A percentile compares a stretch with the other conserved stretches of the same genome.
Conservation (phyloP, 2,888 invertebrate genomes). For the Opisthograptis luteolata region DNA sequence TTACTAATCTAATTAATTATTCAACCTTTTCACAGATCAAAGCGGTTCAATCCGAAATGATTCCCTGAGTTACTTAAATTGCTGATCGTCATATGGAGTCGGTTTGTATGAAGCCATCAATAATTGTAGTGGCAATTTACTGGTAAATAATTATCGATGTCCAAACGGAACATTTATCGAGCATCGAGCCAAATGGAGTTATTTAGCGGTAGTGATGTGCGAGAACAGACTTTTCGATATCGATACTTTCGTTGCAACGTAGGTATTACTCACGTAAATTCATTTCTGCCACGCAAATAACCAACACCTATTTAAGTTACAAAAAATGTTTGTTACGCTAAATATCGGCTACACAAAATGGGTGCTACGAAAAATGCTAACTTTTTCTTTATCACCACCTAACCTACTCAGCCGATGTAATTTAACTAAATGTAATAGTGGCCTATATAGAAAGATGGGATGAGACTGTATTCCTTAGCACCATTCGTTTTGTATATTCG, state of each 20-base stretch:
- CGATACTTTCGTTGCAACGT: slow-evolving; percentile 29
- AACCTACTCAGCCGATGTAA: too few relatives aligned
- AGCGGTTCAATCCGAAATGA: not conserved
- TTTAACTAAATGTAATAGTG: too few relatives aligned
- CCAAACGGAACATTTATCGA: slow-evolving; percentile 61
- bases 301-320: too few relatives aligned
- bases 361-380: too few relatives aligned
- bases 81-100: slow-evolving; percentile 15
- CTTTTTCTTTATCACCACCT: too few relatives aligned
- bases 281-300: too few relatives aligned
- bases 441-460: too few relatives aligned
- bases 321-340: too few relatives aligned
- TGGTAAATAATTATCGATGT: slow-evolving; percentile 66
- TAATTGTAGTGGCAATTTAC: slow-evolving; percentile 65
- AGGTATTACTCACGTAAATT: too few relatives aligned
- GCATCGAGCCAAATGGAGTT: slow-evolving; percentile 54
- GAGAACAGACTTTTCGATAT: slow-evolving; percentile 7
- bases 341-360: too few relatives aligned
- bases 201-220: slow-evolving; percentile 31
- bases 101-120: slow-evolving; percentile 43
- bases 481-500: too few relatives aligned
- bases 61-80: slow-evolving; percentile 2
- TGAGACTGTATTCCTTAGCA: too few relatives aligned
- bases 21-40: not conserved
- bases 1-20: not conserved